Conservation (phyloP, 2,113 vertebrate genomes). For the Lophius piscatorius region DNA sequence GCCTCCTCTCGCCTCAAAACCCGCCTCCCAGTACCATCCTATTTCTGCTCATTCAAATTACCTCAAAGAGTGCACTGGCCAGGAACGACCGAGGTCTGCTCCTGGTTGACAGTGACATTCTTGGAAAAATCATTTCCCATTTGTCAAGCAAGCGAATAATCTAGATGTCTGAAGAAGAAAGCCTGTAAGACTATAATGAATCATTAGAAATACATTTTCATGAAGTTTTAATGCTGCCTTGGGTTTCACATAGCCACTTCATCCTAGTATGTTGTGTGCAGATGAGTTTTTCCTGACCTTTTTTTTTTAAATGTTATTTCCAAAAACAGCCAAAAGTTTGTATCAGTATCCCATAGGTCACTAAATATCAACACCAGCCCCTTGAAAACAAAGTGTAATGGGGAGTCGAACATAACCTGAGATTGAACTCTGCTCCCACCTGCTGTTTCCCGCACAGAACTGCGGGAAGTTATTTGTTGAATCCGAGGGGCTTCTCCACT, state of each 20-base stretch:
- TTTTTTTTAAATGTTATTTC: no score
- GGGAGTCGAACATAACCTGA: not conserved
- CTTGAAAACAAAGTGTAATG: not conserved
- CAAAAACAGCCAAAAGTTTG: not conserved
- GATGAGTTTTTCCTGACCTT: no score
- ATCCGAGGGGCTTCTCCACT: not conserved
- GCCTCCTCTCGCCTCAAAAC: not conserved
- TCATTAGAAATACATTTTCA: constrained; percentile 40
- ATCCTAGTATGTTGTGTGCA: no score
- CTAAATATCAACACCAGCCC: not conserved
- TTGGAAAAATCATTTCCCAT: constrained; percentile 30
- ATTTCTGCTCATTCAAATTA: constrained; percentile 50
- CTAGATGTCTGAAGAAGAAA: constrained; percentile 21
- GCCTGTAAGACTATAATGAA: constrained; percentile 43
- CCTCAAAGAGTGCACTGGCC: constrained; percentile 20
- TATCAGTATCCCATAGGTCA: not conserved
- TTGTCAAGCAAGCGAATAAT: constrained; percentile 33
- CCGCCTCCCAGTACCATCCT: constrained; percentile 6
- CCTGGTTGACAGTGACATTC: constrained; percentile 37
- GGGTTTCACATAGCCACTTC: no score
- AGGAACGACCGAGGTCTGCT: constrained; percentile 23
- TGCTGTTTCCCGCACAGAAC: constrained; percentile 49
- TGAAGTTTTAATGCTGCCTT: constrained; percentile 41
- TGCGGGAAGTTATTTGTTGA: constrained; percentile 7
- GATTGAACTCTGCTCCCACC: constrained; percentile 65